Evolutionary conservation across 2,888 invertebrate species (phyloP), one percentile per base, ranked within the genome.

Genomic region (Meganola albula): DNA sequence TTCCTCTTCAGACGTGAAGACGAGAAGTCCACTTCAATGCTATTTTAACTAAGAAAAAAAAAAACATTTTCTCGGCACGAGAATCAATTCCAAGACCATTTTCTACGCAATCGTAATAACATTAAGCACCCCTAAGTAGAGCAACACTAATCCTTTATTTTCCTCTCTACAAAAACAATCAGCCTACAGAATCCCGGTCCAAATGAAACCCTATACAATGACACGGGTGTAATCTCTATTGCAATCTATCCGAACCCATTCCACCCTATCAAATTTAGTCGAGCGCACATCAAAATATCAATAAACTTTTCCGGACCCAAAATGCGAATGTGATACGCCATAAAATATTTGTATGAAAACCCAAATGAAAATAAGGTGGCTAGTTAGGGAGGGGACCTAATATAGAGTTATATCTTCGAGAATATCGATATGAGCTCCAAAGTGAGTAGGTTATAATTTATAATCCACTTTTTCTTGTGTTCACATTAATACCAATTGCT

Each of bases 291-390:
- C 32, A 34, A 31, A 33, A 36, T 40, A 44, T 50, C 37, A 39
- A 41, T 53, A 34, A 56, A 49, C 25, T 49, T 47, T 34, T 44
- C 47, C 44, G 26, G 18, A 24, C 29, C 26, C 45, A 7, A 6
- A 16, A 11, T 4, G 30, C 20, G 22, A 43, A 43, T 36, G 12
- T 18, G 31, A 35, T 37, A 33, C 37, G 30, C 34, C 34, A 44
- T 49, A 49, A 49, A 53, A 53, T 56, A 53, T 53, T 56, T 53
- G 49, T 40, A 27, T 29, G 24, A 14, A 11, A 20, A 20, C 3
- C 18, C 29, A 13, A 23, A 28, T 42, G 35, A 34, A 36, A 36
- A 34, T 37, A 33, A 24, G 25, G 37, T 22, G 18, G 4, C 3
- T 3, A 20, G 4, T 3, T 5, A 7, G 3, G 20, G 8, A 2